A percentile compares a stretch with the other conserved stretches of the same genome.
phyloP scores from a whole-genome alignment of 2,888 invertebrate species.

The Encarsia formosa region DNA sequence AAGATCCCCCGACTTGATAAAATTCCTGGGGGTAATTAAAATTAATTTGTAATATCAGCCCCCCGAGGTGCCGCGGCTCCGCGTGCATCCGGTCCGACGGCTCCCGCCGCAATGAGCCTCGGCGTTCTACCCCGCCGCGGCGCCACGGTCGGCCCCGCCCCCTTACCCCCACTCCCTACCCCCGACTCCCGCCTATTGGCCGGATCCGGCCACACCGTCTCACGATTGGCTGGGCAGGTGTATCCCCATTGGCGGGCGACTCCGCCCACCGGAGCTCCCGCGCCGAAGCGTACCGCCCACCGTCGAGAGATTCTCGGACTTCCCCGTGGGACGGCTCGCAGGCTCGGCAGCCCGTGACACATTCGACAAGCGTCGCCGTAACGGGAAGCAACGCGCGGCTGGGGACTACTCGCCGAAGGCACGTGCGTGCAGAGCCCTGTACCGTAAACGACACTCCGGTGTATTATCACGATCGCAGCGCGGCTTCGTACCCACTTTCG shows the following conservation, averaged over 20 bases:
- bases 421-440: not conserved
- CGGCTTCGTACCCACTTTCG: not conserved
- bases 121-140: conserved; percentile 33
- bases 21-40: no score
- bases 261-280: conserved; percentile 27
- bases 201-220: not conserved
- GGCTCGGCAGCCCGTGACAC: conserved; percentile 50
- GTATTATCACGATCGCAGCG: conserved; percentile 14
- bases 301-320: no score
- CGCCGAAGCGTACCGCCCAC: conserved; percentile 30
- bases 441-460: conserved; percentile 37
- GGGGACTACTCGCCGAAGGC: conserved; percentile 48
- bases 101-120: conserved; percentile 45
- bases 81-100: conserved; percentile 31
- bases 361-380: conserved; percentile 53
- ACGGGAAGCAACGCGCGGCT: conserved; percentile 52
- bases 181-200: conserved; percentile 27
- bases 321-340: conserved; percentile 50
- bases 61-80: not conserved
- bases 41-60: no score
- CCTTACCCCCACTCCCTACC: not conserved
- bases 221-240: not conserved
- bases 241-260: conserved; percentile 26
- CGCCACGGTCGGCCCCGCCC: conserved; percentile 40
- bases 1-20: no score